A percentile compares a stretch with the other conserved stretches of the same genome.
These are phyloP conservation scores for Incurvaria masculella DNA, from an alignment of 2,888 invertebrate species.

Conservation along the genomic window DNA sequence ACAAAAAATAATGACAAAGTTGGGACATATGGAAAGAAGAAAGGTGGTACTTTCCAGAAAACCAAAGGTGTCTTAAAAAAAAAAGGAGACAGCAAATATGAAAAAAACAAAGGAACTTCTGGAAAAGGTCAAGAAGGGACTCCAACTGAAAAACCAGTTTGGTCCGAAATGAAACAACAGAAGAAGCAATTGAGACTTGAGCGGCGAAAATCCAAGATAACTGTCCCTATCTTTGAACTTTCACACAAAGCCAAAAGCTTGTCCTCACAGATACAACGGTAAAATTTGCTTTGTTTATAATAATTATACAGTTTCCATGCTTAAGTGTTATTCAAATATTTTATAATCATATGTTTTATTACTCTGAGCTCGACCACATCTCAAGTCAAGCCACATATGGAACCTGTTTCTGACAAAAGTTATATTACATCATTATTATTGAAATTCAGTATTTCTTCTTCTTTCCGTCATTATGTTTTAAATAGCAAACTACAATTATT, in stretches of 20 bases:
- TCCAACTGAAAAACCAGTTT: slow-evolving; percentile 54
- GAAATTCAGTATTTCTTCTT: too few relatives aligned
- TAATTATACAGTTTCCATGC: too few relatives aligned
- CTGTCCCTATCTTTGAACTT: slow-evolving; percentile 42
- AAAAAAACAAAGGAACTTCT: slow-evolving; percentile 23
- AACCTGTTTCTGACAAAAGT: too few relatives aligned
- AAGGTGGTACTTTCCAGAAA: not conserved
- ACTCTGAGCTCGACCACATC: too few relatives aligned
- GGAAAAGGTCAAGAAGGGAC: not conserved
- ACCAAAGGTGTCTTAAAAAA: slow-evolving; percentile 2
- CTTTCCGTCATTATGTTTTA: not conserved
- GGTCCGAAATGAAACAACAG: slow-evolving; percentile 72
- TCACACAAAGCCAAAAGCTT: slow-evolving; percentile 45
- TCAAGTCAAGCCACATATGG: too few relatives aligned
- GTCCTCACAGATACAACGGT: slow-evolving; percentile 47
- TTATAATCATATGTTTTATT: not conserved
- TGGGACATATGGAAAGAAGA: too few relatives aligned
- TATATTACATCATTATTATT: too few relatives aligned
- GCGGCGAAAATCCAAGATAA: slow-evolving; percentile 60
- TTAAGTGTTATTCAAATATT: too few relatives aligned
- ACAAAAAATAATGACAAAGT: too few relatives aligned
- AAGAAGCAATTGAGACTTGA: slow-evolving; percentile 66
- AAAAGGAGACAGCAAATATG: slow-evolving; percentile 16
- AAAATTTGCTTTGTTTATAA: too few relatives aligned
- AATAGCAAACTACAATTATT: too few relatives aligned